Evolutionary conservation across 2,888 invertebrate genomes (phyloP).

Genomic region (Venustoraphidia nigricollis): DNA sequence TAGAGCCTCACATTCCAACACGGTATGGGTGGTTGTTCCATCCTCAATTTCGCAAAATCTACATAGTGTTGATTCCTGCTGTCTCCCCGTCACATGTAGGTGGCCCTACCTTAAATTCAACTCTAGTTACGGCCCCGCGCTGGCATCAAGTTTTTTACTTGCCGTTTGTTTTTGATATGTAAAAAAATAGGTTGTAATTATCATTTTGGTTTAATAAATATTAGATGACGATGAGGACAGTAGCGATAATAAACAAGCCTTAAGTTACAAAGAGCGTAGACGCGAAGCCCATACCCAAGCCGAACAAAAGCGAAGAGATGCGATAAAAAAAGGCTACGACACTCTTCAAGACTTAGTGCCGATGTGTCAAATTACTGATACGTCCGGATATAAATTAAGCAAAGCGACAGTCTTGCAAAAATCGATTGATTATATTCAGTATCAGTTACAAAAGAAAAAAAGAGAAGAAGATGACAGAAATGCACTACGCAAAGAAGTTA

Average conservation of each 20-base stretch:
- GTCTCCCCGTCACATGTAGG: no score
- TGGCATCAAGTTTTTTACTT: no score
- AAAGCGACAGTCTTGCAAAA: constrained; percentile 92
- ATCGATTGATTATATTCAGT: constrained; percentile 87
- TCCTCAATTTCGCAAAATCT: no score
- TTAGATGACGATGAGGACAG: constrained; percentile 49
- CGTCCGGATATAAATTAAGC: constrained; percentile 85
- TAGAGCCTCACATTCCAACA: no score
- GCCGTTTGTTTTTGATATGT: no score
- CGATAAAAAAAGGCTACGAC: constrained; percentile 94
- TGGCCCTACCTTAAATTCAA: no score
- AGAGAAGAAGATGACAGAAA: constrained; percentile 91
- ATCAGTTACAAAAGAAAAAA: constrained; percentile 77
- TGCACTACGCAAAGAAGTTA: constrained; percentile 77
- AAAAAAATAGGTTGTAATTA: no score
- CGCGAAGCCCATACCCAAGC: constrained; percentile 93
- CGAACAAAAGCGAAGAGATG: constrained; percentile 91
- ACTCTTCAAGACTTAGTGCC: constrained; percentile 85
- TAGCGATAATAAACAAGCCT: constrained; percentile 38
- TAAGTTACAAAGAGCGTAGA: constrained; percentile 84
- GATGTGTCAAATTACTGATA: constrained; percentile 83
- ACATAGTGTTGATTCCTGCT: no score
- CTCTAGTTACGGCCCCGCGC: no score
- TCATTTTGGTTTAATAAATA: not conserved
- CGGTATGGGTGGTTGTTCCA: no score